phyloP scores from a whole-genome alignment of 2,888 invertebrate genomes.

The Acrocyrtus sp. region DNA sequence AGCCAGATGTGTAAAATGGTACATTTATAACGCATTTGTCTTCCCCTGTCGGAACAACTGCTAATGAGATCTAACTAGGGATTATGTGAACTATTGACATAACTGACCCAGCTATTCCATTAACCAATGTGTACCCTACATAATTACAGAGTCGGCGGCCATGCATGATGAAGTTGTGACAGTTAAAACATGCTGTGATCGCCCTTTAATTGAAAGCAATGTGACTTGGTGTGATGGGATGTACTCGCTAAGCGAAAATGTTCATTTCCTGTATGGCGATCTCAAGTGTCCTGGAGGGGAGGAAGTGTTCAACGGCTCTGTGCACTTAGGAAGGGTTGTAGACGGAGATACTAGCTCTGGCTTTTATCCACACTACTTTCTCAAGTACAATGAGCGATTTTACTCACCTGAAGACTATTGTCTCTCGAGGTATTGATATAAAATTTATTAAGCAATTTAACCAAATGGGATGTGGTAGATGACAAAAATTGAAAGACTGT shows the following conservation, averaged over 20 bases:
- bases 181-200: slow-evolving; percentile 49
- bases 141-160: slow-evolving; percentile 23
- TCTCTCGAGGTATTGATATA: slow-evolving; percentile 43
- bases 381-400: slow-evolving; percentile 51
- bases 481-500: neutral
- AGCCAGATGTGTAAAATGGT: too few relatives aligned
- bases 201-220: slow-evolving; percentile 42
- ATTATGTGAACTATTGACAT: too few relatives aligned
- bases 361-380: slow-evolving; percentile 52
- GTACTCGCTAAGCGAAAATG: slow-evolving; percentile 47
- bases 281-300: slow-evolving; percentile 45
- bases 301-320: slow-evolving; percentile 36
- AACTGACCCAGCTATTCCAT: too few relatives aligned
- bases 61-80: too few relatives aligned
- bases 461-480: neutral
- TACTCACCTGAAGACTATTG: slow-evolving; percentile 54
- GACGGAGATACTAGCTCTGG: slow-evolving; percentile 50
- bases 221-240: slow-evolving; percentile 51
- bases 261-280: slow-evolving; percentile 48
- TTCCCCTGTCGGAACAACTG: too few relatives aligned
- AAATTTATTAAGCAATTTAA: neutral
- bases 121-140: too few relatives aligned
- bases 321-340: slow-evolving; percentile 36
- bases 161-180: slow-evolving; percentile 42
- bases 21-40: too few relatives aligned